phyloP scores from a whole-genome alignment of 2,797 vertebrate species.

The Petrocephalus sullivani region DNA sequence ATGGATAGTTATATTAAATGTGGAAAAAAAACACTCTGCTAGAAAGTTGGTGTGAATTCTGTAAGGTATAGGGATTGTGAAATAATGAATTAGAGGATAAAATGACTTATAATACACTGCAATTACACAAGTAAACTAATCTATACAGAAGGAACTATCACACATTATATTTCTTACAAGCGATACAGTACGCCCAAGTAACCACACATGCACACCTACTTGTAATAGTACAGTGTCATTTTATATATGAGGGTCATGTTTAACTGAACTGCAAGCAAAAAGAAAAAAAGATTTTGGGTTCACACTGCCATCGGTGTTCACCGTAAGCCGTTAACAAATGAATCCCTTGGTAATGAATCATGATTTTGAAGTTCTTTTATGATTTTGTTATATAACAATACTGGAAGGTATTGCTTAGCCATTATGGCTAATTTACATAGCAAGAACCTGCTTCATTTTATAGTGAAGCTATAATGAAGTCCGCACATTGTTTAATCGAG shows the following conservation, averaged over 20 bases:
- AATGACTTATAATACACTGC: not conserved
- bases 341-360: not conserved
- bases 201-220: not conserved
- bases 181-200: not conserved
- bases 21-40: not conserved
- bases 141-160: not conserved
- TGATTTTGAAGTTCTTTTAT: not conserved
- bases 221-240: not conserved
- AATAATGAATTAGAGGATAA: not conserved
- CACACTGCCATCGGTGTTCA: not conserved
- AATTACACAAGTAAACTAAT: not conserved
- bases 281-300: not conserved
- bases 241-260: not conserved
- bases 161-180: not conserved
- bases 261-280: not conserved
- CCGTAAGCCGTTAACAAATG: not conserved
- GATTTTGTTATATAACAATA: not conserved
- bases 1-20: not conserved
- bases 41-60: not conserved
- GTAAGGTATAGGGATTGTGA: not conserved
- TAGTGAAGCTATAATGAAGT: too few species aligned
- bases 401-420: not conserved
- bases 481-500: too few species aligned
- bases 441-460: too few species aligned
- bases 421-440: too few species aligned